phyloP scores from a whole-genome alignment of 2,797 vertebrate genomes.

The Pangasius macronema region DNA sequence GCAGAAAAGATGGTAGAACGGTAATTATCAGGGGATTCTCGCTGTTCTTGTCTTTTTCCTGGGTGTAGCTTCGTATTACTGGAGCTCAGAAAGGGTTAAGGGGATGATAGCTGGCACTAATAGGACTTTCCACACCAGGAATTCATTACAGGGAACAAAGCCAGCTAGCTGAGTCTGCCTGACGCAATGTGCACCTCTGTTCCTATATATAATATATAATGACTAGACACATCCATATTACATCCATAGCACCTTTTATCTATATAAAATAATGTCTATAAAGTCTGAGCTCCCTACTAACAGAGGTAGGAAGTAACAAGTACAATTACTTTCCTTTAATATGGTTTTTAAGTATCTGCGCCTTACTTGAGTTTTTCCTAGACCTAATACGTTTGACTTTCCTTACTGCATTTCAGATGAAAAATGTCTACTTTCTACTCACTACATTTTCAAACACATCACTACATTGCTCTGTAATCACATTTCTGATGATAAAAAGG shows the following conservation, averaged over 20 bases:
- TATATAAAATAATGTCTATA: conserved; percentile 6
- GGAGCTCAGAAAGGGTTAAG: neutral
- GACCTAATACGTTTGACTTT: neutral
- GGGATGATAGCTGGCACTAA: conserved; percentile 42
- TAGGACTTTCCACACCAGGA: conserved; percentile 43
- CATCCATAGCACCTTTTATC: conserved; percentile 18
- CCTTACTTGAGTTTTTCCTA: neutral
- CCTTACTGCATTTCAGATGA: neutral
- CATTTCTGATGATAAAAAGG: neutral
- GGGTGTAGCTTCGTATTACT: neutral
- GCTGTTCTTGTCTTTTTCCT: neutral
- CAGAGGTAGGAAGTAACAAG: neutral
- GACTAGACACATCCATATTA: conserved; percentile 2
- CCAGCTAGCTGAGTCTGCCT: conserved; percentile 21
- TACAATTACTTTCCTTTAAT: conserved; percentile 1
- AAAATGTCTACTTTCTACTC: neutral
- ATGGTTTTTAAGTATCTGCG: neutral
- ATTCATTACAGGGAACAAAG: conserved; percentile 45
- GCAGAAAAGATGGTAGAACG: neutral
- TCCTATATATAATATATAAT: conserved; percentile 33
- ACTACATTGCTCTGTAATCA: neutral
- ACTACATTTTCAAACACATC: neutral
- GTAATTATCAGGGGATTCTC: neutral
- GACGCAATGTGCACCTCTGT: conserved; percentile 15
- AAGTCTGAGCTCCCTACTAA: neutral